phyloP scores from a whole-genome alignment of 2,797 vertebrate genomes.

The Gallinago solitaria region DNA sequence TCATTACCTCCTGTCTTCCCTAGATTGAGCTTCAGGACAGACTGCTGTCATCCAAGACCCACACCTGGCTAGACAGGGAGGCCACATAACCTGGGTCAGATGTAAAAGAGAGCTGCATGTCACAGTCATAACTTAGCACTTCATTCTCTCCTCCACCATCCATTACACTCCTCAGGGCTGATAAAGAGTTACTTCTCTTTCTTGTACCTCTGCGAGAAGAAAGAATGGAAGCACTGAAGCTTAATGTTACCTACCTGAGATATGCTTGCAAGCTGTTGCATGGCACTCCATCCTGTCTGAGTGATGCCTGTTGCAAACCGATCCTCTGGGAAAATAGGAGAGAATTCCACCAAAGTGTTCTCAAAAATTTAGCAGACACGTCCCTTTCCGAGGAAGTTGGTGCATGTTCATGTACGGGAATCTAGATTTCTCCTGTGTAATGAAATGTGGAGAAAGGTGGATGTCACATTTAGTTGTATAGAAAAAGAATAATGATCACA shows the following conservation, averaged over 20 bases:
- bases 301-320: not conserved
- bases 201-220: constrained; percentile 16
- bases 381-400: not conserved
- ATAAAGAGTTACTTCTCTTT: constrained; percentile 24
- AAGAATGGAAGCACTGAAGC: constrained; percentile 36
- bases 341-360: not conserved
- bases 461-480: not conserved
- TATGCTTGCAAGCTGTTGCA: constrained; percentile 59
- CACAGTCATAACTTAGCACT: constrained; percentile 17
- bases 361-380: not conserved
- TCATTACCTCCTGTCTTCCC: constrained; percentile 66
- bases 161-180: constrained; percentile 36
- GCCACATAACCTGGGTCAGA: constrained; percentile 58
- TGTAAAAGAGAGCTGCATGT: constrained; percentile 65
- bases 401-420: constrained; percentile 7
- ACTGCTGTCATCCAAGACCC: constrained; percentile 63
- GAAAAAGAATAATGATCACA: constrained; percentile 18
- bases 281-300: constrained; percentile 63
- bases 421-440: not conserved
- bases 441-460: constrained; percentile 16
- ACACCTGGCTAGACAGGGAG: constrained; percentile 67
- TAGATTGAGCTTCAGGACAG: constrained; percentile 70
- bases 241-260: not conserved
- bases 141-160: constrained; percentile 30
- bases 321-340: not conserved